A percentile compares a stretch with the other conserved stretches of the same genome.
phyloP scores from a whole-genome alignment of 2,888 invertebrate genomes.

The Zootermopsis nevadensis region DNA sequence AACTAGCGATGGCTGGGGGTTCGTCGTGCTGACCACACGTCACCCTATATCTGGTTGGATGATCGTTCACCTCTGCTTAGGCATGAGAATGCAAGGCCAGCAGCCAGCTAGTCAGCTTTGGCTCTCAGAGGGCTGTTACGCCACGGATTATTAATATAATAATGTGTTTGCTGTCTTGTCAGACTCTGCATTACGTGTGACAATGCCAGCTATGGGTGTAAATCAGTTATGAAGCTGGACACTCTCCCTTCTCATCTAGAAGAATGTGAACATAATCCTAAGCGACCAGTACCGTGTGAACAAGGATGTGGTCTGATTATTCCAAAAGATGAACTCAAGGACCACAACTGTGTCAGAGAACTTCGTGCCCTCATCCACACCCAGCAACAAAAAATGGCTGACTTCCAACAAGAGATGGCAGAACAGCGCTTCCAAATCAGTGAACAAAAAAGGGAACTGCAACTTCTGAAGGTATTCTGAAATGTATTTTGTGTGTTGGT shows the following conservation, averaged over 20 bases:
- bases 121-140: no score
- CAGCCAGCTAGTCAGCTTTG: no score
- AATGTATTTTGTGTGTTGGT: no score
- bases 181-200: conserved; percentile 92
- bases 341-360: conserved; percentile 94
- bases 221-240: conserved; percentile 86
- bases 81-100: no score
- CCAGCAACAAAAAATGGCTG: conserved; percentile 87
- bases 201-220: conserved; percentile 89
- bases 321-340: conserved; percentile 93
- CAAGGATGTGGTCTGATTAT: conserved; percentile 94
- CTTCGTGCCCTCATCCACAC: conserved; percentile 84
- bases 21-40: no score
- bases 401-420: conserved; percentile 86
- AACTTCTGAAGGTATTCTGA: conserved; percentile 78
- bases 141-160: not conserved
- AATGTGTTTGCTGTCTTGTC: conserved; percentile 56
- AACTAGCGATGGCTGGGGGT: no score
- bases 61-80: no score
- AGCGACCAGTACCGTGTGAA: conserved; percentile 92
- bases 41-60: no score
- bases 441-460: conserved; percentile 90
- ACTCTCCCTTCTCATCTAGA: conserved; percentile 84
- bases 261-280: conserved; percentile 95
- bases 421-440: conserved; percentile 89